Evolutionary conservation across 1,140 invertebrate species (phyloP).

Genomic region (Dendrolimus punctatus): DNA sequence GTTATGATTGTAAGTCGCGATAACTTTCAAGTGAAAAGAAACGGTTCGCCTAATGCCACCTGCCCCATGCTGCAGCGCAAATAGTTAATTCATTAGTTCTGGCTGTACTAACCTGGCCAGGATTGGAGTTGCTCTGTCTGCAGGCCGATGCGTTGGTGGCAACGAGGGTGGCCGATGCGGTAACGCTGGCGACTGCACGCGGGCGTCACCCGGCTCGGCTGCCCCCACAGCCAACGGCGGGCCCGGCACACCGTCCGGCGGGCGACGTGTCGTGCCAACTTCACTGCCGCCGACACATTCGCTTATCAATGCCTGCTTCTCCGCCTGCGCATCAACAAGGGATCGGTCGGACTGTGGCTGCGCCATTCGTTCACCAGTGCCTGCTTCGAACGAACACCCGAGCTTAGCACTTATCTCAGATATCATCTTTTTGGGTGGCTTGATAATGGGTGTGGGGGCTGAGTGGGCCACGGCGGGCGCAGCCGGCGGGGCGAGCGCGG

Average conservation of each 20-base stretch:
- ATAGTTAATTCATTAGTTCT: too few species aligned
- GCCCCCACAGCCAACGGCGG: constrained; percentile 43
- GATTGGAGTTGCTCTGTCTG: constrained; percentile 50
- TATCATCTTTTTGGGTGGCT: constrained; percentile 67
- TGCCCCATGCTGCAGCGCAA: too few species aligned
- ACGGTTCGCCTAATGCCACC: too few species aligned
- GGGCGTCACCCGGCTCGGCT: constrained; percentile 46
- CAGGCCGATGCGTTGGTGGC: constrained; percentile 28
- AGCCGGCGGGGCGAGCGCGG: constrained; percentile 1
- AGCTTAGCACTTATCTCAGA: constrained; percentile 61
- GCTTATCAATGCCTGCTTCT: constrained; percentile 10
- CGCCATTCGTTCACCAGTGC: too few species aligned
- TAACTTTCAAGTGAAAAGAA: too few species aligned
- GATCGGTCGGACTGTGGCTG: too few species aligned
- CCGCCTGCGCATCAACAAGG: neutral
- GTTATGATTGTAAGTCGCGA: neutral
- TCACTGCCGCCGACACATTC: constrained; percentile 13
- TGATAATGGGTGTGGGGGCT: constrained; percentile 36
- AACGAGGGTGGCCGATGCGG: constrained; percentile 47
- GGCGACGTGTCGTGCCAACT: constrained; percentile 23
- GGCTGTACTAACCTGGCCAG: constrained; percentile 36
- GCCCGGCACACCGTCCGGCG: constrained; percentile 38
- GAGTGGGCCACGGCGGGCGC: constrained; percentile 5
- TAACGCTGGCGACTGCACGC: constrained; percentile 59
- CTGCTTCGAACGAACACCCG: constrained; percentile 37